phyloP scores from a whole-genome alignment of 2,113 vertebrate genomes.

The Corythornis madagascariensis region DNA sequence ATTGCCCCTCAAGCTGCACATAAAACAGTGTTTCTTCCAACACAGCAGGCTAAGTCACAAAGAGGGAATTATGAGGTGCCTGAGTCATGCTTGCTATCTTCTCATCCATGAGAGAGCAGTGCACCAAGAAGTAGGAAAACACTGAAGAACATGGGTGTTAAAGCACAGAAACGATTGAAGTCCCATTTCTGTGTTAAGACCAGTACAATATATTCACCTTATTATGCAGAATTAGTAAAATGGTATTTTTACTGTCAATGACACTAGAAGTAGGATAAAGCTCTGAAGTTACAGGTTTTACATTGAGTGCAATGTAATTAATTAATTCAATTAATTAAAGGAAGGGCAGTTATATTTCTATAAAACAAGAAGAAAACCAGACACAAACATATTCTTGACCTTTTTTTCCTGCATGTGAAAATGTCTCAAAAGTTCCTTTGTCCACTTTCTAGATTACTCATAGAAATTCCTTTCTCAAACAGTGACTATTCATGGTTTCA shows the following conservation, averaged over 20 bases:
- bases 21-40: neutral
- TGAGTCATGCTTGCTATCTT: accelerated
- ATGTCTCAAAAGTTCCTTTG: slow-evolving; percentile 35
- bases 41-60: neutral
- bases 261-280: neutral
- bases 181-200: neutral
- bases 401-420: neutral
- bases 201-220: neutral
- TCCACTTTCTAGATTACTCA: slow-evolving; percentile 23
- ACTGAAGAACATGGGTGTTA: neutral
- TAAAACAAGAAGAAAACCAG: neutral
- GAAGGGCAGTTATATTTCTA: neutral
- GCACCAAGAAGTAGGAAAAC: neutral
- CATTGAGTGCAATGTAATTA: neutral
- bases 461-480: slow-evolving; percentile 37
- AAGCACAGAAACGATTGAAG: neutral
- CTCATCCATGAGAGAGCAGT: neutral
- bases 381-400: neutral
- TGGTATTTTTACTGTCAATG: neutral
- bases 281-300: neutral
- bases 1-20: neutral
- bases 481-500: slow-evolving; percentile 58
- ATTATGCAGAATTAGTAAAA: neutral
- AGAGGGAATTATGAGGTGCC: neutral
- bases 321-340: neutral